Evolutionary conservation across 64 coral and sea anemone genomes (phyloP).

Genomic region (Pocillopora verrucosa): DNA sequence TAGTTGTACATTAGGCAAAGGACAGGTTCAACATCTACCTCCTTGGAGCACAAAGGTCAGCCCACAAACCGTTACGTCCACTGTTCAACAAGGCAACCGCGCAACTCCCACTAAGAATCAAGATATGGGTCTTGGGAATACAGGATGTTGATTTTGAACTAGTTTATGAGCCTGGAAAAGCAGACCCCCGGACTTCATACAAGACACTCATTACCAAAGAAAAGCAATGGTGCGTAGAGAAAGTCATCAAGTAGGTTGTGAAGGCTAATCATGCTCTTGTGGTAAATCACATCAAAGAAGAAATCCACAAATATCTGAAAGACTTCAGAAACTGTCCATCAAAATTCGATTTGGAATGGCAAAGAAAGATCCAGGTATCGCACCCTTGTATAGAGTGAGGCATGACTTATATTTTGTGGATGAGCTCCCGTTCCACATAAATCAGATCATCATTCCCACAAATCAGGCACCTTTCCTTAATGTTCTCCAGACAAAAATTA

Average conservation of each 20-base stretch:
- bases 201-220: constrained; percentile 56
- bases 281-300: constrained; percentile 34
- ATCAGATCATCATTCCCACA: too few species aligned
- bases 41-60: constrained; percentile 40
- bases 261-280: constrained; percentile 26
- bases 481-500: too few species aligned
- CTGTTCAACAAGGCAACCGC: constrained; percentile 43
- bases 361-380: constrained; percentile 24
- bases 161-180: constrained; percentile 40
- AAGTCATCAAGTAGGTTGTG: constrained; percentile 29
- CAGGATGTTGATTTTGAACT: constrained; percentile 52
- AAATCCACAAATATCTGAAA: constrained; percentile 17
- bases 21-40: constrained; percentile 61
- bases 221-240: constrained; percentile 3
- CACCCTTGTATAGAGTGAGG: background rate
- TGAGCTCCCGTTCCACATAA: background rate
- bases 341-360: constrained; percentile 23
- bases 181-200: constrained; percentile 39
- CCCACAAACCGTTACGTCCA: constrained; percentile 47
- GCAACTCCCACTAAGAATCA: constrained; percentile 45
- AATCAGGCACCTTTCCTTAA: too few species aligned
- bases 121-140: constrained; percentile 58
- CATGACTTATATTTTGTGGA: constrained; percentile 13
- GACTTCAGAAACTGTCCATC: constrained; percentile 38
- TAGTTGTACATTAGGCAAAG: constrained; percentile 46